Conservation (phyloP, 2,797 vertebrate species). For the Manis pentadactyla region DNA sequence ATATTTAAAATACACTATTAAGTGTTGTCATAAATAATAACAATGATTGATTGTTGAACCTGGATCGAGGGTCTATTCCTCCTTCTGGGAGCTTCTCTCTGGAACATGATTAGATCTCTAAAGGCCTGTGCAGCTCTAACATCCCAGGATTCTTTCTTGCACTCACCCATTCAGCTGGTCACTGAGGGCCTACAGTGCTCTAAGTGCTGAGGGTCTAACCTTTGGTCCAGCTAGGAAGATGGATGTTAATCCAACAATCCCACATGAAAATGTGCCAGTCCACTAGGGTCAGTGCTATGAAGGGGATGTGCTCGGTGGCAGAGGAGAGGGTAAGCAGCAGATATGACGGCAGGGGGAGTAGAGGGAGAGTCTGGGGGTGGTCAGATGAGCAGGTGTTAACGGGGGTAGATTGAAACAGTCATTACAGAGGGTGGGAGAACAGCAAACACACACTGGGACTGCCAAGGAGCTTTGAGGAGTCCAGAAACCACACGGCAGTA, state of each 20-base stretch:
- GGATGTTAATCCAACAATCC: background rate
- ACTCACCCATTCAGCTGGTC: background rate
- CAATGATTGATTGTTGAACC: background rate
- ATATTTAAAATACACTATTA: background rate
- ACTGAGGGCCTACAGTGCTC: background rate
- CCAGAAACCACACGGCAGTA: background rate
- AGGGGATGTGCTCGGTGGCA: rapidly evolving
- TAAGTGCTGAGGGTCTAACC: background rate
- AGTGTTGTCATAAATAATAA: background rate
- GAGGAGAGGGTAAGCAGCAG: background rate
- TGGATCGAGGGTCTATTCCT: background rate
- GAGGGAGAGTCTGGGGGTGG: background rate
- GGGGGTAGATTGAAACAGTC: background rate
- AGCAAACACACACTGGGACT: rapidly evolving
- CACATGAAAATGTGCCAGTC: background rate
- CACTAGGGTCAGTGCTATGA: rapidly evolving
- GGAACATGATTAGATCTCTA: background rate
- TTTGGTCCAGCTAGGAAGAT: background rate
- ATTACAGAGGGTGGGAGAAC: background rate
- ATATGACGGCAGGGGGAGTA: background rate
- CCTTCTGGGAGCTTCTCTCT: background rate
- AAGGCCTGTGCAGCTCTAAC: background rate
- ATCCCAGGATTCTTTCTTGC: background rate
- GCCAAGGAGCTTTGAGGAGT: background rate
- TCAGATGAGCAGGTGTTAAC: background rate